phyloP scores from a whole-genome alignment of 2,797 vertebrate species.

The Oreonectes daqikongensis region DNA sequence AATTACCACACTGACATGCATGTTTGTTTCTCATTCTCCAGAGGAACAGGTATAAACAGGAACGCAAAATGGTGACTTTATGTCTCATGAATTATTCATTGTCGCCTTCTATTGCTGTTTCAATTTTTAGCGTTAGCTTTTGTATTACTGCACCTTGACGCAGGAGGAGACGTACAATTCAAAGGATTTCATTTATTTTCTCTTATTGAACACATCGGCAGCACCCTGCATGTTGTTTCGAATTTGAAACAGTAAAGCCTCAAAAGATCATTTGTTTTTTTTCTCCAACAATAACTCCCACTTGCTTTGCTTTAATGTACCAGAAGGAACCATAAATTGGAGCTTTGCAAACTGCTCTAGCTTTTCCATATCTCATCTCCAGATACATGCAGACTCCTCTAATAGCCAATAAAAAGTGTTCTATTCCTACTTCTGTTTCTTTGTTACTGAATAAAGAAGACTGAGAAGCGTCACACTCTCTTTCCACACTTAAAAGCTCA shows the following conservation, averaged over 20 bases:
- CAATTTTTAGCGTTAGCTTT: slow-evolving; percentile 38
- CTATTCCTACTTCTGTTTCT: slow-evolving; percentile 18
- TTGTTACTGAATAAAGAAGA: slow-evolving; percentile 31
- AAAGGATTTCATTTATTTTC: slow-evolving; percentile 45
- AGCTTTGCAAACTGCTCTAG: not conserved
- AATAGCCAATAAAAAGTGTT: slow-evolving; percentile 23
- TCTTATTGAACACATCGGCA: slow-evolving; percentile 31
- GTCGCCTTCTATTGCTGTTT: slow-evolving; percentile 4
- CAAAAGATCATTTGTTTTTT: slow-evolving; percentile 41
- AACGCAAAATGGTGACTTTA: slow-evolving; percentile 45
- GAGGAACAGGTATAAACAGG: slow-evolving; percentile 30
- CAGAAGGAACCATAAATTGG: slow-evolving; percentile 6
- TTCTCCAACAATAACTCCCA: slow-evolving; percentile 33
- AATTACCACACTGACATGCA: slow-evolving; percentile 33
- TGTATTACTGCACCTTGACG: slow-evolving; percentile 21
- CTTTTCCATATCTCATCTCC: slow-evolving; percentile 5
- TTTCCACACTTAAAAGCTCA: slow-evolving; percentile 38
- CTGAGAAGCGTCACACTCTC: slow-evolving; percentile 11
- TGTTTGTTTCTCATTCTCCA: slow-evolving; percentile 26
- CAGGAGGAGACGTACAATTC: slow-evolving; percentile 16
- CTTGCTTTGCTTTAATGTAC: slow-evolving; percentile 37
- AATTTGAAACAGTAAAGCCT: slow-evolving; percentile 31
- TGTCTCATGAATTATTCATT: slow-evolving; percentile 44
- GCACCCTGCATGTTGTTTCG: slow-evolving; percentile 23
- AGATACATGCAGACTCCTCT: not conserved